Percentiles rank a stretch among this genome's conserved stretches.
These are phyloP conservation scores for Scaptomyza polygonia DNA, from an alignment of 2,888 invertebrate species.

Conservation along the genomic window DNA sequence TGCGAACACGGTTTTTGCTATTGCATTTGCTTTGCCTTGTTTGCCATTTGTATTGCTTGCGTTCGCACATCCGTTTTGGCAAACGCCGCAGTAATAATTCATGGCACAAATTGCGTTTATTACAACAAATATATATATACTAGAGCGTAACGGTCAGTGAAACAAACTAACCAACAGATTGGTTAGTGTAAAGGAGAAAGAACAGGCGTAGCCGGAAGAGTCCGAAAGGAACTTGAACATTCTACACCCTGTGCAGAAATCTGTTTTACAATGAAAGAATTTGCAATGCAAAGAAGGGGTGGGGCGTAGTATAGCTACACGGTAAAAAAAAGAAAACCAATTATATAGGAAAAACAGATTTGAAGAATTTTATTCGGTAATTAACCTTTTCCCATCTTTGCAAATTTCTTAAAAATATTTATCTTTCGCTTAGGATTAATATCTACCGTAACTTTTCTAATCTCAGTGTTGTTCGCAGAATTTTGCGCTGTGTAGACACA, in stretches of 20 bases:
- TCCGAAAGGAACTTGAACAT: slow-evolving; percentile 9
- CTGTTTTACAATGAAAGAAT: slow-evolving; percentile 33
- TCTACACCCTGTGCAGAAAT: slow-evolving; percentile 20
- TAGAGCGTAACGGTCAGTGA: slow-evolving; percentile 25
- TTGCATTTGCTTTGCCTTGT: slow-evolving; percentile 28
- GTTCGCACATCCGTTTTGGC: slow-evolving; percentile 65
- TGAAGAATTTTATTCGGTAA: too few relatives aligned
- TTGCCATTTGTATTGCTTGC: slow-evolving; percentile 51
- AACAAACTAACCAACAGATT: slow-evolving; percentile 23
- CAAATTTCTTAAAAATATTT: too few relatives aligned
- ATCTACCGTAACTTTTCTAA: too few relatives aligned
- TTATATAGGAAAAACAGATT: too few relatives aligned
- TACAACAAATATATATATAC: slow-evolving; percentile 57
- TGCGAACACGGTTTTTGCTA: slow-evolving; percentile 19
- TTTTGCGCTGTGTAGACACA: too few relatives aligned
- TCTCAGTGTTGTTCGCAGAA: too few relatives aligned
- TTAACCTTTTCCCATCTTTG: too few relatives aligned
- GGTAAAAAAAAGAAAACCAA: not conserved
- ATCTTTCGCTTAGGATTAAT: too few relatives aligned
- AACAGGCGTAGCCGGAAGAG: slow-evolving; percentile 17
- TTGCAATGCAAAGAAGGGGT: slow-evolving; percentile 58
- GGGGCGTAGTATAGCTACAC: not conserved
- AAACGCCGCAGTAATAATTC: slow-evolving; percentile 79
- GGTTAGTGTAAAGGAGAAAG: not conserved
- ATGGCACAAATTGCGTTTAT: slow-evolving; percentile 81